Evolutionary conservation across 1,140 invertebrate species (phyloP).

Genomic region (Cyclargus thomasi): DNA sequence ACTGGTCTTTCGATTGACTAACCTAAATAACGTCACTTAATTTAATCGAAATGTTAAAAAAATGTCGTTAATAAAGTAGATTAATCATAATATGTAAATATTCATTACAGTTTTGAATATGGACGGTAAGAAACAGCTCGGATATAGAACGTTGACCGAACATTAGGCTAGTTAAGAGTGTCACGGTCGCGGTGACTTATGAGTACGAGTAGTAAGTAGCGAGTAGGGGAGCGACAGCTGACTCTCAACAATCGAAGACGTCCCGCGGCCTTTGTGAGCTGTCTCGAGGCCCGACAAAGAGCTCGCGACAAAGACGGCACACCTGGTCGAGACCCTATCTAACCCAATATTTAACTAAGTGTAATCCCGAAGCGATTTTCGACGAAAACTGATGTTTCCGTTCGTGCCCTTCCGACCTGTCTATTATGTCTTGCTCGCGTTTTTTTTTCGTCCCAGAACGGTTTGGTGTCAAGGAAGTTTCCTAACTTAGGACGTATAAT

Average conservation of each 20-base stretch:
- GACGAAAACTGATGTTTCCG: conserved; percentile 37
- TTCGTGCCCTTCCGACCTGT: conserved; percentile 31
- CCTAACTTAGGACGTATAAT: not conserved
- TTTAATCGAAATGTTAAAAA: too few relatives aligned
- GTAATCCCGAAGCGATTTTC: conserved; percentile 30
- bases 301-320: conserved; percentile 48
- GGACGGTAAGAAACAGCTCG: not conserved
- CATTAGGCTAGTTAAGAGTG: conserved; percentile 32
- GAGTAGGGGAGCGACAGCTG: conserved; percentile 57
- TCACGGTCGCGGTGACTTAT: conserved; percentile 49
- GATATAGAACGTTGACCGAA: conserved; percentile 13
- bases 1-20: too few relatives aligned
- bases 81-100: too few relatives aligned
- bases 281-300: conserved; percentile 37
- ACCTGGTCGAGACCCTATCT: conserved; percentile 62
- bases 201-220: conserved; percentile 24
- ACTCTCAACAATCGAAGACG: conserved; percentile 69
- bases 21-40: too few relatives aligned
- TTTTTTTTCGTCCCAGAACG: conserved; percentile 13
- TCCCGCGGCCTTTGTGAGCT: conserved; percentile 61
- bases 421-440: not conserved
- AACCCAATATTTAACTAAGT: conserved; percentile 41
- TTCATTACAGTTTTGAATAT: not conserved
- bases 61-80: too few relatives aligned
- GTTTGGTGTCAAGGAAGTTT: not conserved